Evolutionary conservation across 37 sponge, comb jelly and placozoan genomes (phyloP), one percentile per base, ranked within the genome.

Genomic region (Hexactinellida sp.): DNA sequence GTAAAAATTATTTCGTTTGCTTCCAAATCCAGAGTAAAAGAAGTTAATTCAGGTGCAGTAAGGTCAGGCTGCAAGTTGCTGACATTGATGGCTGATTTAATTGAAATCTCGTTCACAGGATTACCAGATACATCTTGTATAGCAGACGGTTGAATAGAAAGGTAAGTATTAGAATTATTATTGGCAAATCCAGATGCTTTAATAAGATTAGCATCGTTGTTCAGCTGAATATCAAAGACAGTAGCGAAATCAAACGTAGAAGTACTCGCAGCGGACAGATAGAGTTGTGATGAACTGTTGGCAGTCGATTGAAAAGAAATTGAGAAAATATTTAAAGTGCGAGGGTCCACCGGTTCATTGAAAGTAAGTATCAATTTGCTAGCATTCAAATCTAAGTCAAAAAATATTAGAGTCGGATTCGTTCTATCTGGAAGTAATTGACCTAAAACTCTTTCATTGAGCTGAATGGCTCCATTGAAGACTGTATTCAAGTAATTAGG

Each of bases 301-400:
- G 32, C 5, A 63, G 76, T 86, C 83, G 76, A 89, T 37, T 90
- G 91, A 24, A 95, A 34, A 0, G 92, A 89, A 54, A 93, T 54
- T 39, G 35, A 47, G 39, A 84, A 47, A 83, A 88, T 38, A 25
- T 37, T 88, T 36, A 91, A 86, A 1, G 92, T 86, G 34, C 90
- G 89, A 23, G 96, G 90, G 16, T 41, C 35, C n/a, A 95, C 92
- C 23, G 87, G 92, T 63, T 95, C 93, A 84, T 87, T 86, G 71
- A 95, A 95, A 0, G 83, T 76, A 0, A 95, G 85, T 30, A 54
- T n/a, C 0, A 95, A 89, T 23, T 36, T 37, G 23, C 89, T 89
- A 51, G 83, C 38, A 36, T 94, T 84, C 63, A 94, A 37, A 28
- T 94, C 88, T 0, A 94, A 84, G 25, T 92, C 88, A 82, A 94